Evolutionary conservation across 2,797 vertebrate genomes (phyloP).

Genomic region (Trematomus bernacchii): DNA sequence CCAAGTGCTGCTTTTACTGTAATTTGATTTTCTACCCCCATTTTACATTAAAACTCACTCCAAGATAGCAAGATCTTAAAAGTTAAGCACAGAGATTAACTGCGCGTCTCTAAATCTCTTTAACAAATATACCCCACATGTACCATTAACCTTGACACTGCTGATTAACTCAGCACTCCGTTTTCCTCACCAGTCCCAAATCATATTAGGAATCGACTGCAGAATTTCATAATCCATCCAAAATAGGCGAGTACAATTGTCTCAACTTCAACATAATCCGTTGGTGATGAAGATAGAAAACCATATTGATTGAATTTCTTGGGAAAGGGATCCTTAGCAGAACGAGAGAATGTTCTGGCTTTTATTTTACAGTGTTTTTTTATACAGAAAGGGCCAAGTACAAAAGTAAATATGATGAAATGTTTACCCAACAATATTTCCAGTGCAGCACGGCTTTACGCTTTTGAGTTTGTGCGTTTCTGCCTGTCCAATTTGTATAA

Average conservation of each 20-base stretch:
- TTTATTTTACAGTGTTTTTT: slow-evolving; percentile 9
- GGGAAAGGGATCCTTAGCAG: slow-evolving; percentile 45
- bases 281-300: slow-evolving; percentile 50
- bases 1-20: slow-evolving; percentile 65
- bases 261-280: slow-evolving; percentile 47
- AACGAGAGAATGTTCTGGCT: slow-evolving; percentile 12
- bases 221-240: slow-evolving; percentile 55
- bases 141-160: slow-evolving; percentile 81
- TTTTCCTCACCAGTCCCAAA: slow-evolving; percentile 52
- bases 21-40: slow-evolving; percentile 67
- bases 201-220: slow-evolving; percentile 55
- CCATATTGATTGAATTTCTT: slow-evolving; percentile 63
- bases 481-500: neutral
- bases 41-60: slow-evolving; percentile 72
- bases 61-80: slow-evolving; percentile 65
- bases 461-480: slow-evolving; percentile 5
- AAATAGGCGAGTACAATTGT: slow-evolving; percentile 49
- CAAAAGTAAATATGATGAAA: slow-evolving; percentile 37
- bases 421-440: slow-evolving; percentile 29
- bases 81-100: slow-evolving; percentile 75
- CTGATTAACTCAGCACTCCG: slow-evolving; percentile 63
- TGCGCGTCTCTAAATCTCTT: slow-evolving; percentile 69
- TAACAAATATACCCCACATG: slow-evolving; percentile 64
- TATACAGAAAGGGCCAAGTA: slow-evolving; percentile 12
- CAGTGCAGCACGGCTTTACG: neutral